A percentile compares a stretch with the other conserved stretches of the same genome.
These are phyloP conservation scores for Orthosia gracilis DNA, from an alignment of 2,888 invertebrate species.

Conservation along the genomic window DNA sequence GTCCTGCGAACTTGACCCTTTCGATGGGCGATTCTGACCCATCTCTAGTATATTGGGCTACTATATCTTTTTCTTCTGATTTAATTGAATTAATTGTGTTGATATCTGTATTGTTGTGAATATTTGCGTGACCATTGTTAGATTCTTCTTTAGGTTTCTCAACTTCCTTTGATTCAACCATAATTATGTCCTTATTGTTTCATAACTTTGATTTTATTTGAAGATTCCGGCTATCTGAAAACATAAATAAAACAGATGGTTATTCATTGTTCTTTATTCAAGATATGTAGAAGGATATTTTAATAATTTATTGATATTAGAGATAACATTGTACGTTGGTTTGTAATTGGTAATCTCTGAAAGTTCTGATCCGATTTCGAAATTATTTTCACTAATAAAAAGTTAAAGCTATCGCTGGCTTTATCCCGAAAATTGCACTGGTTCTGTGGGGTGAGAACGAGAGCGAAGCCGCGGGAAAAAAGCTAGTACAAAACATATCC, in stretches of 20 bases:
- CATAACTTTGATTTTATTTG: slow-evolving; percentile 62
- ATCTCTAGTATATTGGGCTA: slow-evolving; percentile 74
- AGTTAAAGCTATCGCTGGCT: no score
- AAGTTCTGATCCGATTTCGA: no score
- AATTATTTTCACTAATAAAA: no score
- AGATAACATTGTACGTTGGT: no score
- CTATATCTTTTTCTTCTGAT: slow-evolving; percentile 76
- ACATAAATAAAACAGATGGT: slow-evolving; percentile 21
- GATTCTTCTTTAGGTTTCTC: slow-evolving; percentile 57
- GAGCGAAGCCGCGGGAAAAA: no score
- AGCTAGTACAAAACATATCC: no score
- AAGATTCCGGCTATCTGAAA: slow-evolving; percentile 56
- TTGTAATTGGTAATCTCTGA: no score
- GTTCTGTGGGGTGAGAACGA: no score
- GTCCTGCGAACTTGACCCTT: slow-evolving; percentile 86
- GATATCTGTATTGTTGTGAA: slow-evolving; percentile 73
- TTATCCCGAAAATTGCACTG: no score
- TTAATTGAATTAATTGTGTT: slow-evolving; percentile 84
- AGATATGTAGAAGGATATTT: not conserved
- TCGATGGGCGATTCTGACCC: slow-evolving; percentile 80
- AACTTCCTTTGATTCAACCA: slow-evolving; percentile 62
- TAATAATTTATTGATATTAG: no score
- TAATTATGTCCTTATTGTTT: slow-evolving; percentile 57
- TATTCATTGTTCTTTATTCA: slow-evolving; percentile 4
- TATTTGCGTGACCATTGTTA: slow-evolving; percentile 55